A percentile compares a stretch with the other conserved stretches of the same genome.
Evolutionary conservation across 2,888 invertebrate species (phyloP).

Genomic region (Latheticus oryzae): DNA sequence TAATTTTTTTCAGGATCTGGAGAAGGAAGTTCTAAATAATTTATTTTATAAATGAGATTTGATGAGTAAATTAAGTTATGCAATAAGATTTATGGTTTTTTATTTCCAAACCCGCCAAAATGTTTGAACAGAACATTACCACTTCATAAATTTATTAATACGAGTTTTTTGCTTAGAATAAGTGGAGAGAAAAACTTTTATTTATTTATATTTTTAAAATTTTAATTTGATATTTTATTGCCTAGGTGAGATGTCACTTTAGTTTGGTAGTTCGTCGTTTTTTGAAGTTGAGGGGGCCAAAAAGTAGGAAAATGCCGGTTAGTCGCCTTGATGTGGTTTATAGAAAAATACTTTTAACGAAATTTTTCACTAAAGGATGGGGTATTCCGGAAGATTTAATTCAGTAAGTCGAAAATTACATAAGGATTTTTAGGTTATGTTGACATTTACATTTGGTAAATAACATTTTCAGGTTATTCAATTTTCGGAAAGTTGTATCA

Average conservation of each 20-base stretch:
- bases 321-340: constrained; percentile 81
- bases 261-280: constrained; percentile 2
- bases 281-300: constrained; percentile 18
- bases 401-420: constrained; percentile 67
- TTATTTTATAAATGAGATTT: constrained; percentile 12
- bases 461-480: constrained; percentile 81
- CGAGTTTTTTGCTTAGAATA: no score
- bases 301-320: constrained; percentile 54
- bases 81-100: not conserved
- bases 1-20: constrained; percentile 25
- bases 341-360: constrained; percentile 86
- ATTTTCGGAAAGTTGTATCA: constrained; percentile 88
- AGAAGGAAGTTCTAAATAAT: constrained; percentile 26
- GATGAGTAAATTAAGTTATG: no score
- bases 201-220: no score
- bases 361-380: constrained; percentile 97
- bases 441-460: constrained; percentile 4
- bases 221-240: no score
- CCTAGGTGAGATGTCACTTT: no score
- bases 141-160: no score
- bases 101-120: constrained; percentile 8
- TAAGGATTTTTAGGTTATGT: constrained; percentile 29
- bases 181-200: no score
- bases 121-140: constrained; percentile 2
- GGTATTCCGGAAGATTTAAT: constrained; percentile 91